Conservation (phyloP, 1,140 invertebrate species). For the Mamestra configurata region DNA sequence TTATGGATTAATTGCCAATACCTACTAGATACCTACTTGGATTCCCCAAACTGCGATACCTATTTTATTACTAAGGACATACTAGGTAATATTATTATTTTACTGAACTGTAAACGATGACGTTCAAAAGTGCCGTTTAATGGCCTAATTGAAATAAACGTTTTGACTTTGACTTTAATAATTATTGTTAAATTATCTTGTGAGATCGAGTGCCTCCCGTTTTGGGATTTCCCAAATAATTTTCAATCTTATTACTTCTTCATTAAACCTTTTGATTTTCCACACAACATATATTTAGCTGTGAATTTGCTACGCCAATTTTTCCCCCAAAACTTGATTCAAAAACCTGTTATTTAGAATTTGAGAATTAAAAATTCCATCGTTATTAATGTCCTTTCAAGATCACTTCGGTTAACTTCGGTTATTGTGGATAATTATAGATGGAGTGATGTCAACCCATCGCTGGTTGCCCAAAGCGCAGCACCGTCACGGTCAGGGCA, state of each 20-base stretch:
- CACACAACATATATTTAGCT: not conserved
- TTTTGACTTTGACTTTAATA: too few species aligned
- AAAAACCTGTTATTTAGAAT: constrained; percentile 21
- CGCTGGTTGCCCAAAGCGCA: constrained; percentile 55
- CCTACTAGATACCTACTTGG: too few species aligned
- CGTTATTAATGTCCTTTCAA: not conserved
- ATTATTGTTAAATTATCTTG: too few species aligned
- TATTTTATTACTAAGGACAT: too few species aligned
- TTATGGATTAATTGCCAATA: not conserved
- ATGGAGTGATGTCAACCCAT: constrained; percentile 34
- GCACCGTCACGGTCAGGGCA: constrained; percentile 62
- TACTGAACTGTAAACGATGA: too few species aligned
- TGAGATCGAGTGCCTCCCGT: not conserved
- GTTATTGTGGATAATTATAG: constrained; percentile 16
- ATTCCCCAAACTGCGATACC: too few species aligned
- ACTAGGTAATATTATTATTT: too few species aligned
- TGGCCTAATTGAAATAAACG: too few species aligned
- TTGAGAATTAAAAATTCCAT: not conserved
- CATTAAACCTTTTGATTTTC: not conserved
- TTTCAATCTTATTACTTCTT: not conserved
- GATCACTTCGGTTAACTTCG: too few species aligned
- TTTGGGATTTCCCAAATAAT: constrained; percentile 1
- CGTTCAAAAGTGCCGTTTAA: too few species aligned
- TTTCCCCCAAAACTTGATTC: not conserved
- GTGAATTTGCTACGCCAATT: not conserved